Evolutionary conservation across 2,113 vertebrate genomes (phyloP).

Genomic region (Nothoprocta pentlandii): DNA sequence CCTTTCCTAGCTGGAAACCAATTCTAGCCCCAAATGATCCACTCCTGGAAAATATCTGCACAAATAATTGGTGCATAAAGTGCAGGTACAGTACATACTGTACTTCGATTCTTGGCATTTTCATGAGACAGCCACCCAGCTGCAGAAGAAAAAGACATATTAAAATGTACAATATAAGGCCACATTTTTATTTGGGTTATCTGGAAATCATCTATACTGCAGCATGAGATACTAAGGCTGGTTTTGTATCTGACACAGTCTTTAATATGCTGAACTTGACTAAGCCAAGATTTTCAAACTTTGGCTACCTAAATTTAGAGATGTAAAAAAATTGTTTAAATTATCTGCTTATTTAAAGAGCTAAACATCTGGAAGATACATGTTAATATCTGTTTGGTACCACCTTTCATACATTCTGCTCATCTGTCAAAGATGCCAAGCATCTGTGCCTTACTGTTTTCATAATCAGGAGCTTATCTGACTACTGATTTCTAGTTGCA

Average conservation of each 20-base stretch:
- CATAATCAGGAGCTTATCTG: rapidly evolving
- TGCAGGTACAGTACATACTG: slow-evolving; percentile 73
- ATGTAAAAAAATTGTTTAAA: neutral
- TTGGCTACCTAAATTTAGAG: neutral
- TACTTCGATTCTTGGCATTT: slow-evolving; percentile 64
- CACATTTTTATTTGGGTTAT: neutral
- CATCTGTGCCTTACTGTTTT: neutral
- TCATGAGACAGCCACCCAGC: slow-evolving; percentile 3
- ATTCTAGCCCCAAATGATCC: slow-evolving; percentile 68
- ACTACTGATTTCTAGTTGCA: neutral
- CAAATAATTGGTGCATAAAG: slow-evolving; percentile 58
- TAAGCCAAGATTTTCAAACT: neutral
- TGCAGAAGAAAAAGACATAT: slow-evolving; percentile 4
- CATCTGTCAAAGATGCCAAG: neutral
- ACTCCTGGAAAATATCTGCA: slow-evolving; percentile 67
- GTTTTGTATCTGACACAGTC: neutral
- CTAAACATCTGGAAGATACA: neutral
- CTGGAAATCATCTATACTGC: neutral
- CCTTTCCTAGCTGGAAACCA: slow-evolving; percentile 61
- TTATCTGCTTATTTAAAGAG: neutral
- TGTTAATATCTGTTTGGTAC: neutral
- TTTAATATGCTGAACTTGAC: neutral
- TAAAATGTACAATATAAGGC: neutral
- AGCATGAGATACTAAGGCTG: neutral
- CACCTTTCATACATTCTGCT: neutral